phyloP scores from a whole-genome alignment of 1,140 invertebrate species.

The Metopolophium dirhodum region DNA sequence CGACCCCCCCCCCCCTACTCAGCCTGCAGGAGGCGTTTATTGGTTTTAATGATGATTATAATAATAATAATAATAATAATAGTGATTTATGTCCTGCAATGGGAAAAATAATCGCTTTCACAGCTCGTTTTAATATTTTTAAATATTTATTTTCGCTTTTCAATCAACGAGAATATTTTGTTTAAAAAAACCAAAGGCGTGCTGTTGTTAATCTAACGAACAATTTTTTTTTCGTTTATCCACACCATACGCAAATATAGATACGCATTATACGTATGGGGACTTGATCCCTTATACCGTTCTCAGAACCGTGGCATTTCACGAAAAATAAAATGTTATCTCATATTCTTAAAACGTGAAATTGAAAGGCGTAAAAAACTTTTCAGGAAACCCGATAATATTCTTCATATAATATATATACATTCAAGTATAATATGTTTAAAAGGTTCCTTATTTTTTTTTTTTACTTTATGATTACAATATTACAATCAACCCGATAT shows the following conservation, averaged over 20 bases:
- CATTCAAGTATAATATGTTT: not conserved
- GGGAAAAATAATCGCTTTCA: not conserved
- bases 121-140: not conserved
- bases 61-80: not conserved
- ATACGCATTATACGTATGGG: not conserved
- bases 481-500: not conserved
- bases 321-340: not conserved
- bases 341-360: not conserved
- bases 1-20: too few species aligned
- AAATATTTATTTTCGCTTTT: not conserved
- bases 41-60: not conserved
- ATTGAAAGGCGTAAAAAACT: not conserved
- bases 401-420: not conserved
- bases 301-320: not conserved
- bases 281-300: not conserved
- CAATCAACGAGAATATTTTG: not conserved
- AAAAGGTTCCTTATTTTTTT: not conserved
- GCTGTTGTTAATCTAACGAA: not conserved
- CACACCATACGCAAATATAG: not conserved
- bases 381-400: not conserved
- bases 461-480: not conserved
- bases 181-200: not conserved
- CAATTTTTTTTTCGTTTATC: not conserved
- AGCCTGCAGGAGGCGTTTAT: not conserved
- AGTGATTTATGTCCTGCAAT: not conserved